These are phyloP conservation scores for Sminthopsis crassicaudata DNA, from an alignment of 2,113 vertebrate species.

Conservation along the genomic window DNA sequence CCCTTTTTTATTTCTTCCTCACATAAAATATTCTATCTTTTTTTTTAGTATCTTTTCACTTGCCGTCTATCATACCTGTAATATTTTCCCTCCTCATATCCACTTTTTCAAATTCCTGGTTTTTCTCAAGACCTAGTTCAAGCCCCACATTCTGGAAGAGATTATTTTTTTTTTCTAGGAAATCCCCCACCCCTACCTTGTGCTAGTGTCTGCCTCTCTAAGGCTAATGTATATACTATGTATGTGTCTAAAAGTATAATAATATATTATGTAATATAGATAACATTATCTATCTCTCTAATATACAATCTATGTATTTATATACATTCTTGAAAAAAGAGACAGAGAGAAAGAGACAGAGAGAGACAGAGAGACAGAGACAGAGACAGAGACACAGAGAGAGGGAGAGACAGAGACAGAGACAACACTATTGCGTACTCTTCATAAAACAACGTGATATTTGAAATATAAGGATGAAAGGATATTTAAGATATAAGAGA, in stretches of 20 bases:
- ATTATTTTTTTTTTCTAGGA: not conserved
- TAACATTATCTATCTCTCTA: too few species aligned
- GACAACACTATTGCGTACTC: not conserved
- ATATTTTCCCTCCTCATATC: not conserved
- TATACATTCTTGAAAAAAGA: not conserved
- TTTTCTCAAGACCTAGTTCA: not conserved
- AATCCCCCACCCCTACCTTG: accelerated
- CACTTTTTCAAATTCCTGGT: not conserved
- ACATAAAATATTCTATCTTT: not conserved
- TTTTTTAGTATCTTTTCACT: not conserved
- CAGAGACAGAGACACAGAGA: too few species aligned
- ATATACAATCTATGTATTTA: not conserved
- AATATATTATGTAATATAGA: too few species aligned
- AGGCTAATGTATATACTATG: not conserved
- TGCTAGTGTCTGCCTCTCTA: not conserved
- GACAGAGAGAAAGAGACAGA: not conserved
- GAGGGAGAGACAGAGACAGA: too few species aligned
- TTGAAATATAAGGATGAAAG: not conserved
- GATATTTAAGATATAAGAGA: not conserved
- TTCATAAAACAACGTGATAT: not conserved
- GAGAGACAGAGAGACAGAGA: too few species aligned
- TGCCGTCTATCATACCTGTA: not conserved
- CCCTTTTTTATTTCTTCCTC: too few species aligned
- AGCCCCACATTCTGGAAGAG: not conserved
- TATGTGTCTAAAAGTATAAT: too few species aligned